Conservation (phyloP, 2,797 vertebrate genomes). For the Pangasius mekongensis region DNA sequence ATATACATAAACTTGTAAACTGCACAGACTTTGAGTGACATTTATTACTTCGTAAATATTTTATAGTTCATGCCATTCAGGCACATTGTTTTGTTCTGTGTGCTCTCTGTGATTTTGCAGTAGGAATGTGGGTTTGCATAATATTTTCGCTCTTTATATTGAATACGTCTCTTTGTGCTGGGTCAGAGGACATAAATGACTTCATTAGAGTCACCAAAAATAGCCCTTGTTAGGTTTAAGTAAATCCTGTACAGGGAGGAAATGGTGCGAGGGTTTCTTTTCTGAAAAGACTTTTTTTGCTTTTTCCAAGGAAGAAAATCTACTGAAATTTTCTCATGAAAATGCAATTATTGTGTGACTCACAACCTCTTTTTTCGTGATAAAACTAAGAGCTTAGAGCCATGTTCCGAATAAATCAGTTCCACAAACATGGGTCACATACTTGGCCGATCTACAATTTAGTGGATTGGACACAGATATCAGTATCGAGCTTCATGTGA, state of each 20-base stretch:
- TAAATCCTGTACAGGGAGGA: not conserved
- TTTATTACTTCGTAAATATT: not conserved
- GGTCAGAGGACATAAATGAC: not conserved
- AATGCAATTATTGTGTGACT: not conserved
- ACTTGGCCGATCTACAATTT: not conserved
- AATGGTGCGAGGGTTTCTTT: not conserved
- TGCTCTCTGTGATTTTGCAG: not conserved
- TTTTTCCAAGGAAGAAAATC: conserved; percentile 8
- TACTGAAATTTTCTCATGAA: conserved; percentile 5
- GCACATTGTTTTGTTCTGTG: not conserved
- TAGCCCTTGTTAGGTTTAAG: not conserved
- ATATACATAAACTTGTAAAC: not conserved
- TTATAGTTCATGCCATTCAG: not conserved
- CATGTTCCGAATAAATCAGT: not conserved
- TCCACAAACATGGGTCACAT: not conserved
- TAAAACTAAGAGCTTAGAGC: not conserved
- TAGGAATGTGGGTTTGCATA: not conserved
- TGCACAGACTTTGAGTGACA: not conserved
- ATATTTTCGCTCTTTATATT: not conserved
- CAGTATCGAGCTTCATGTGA: too few species aligned
- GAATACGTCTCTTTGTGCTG: not conserved
- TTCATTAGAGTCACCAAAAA: not conserved
- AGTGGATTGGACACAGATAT: not conserved
- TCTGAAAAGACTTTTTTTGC: not conserved
- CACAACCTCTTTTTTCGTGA: not conserved